A percentile compares a stretch with the other conserved stretches of the same genome.
phyloP scores from a whole-genome alignment of 2,888 invertebrate genomes.

The Eumacrocentrus americanus region DNA sequence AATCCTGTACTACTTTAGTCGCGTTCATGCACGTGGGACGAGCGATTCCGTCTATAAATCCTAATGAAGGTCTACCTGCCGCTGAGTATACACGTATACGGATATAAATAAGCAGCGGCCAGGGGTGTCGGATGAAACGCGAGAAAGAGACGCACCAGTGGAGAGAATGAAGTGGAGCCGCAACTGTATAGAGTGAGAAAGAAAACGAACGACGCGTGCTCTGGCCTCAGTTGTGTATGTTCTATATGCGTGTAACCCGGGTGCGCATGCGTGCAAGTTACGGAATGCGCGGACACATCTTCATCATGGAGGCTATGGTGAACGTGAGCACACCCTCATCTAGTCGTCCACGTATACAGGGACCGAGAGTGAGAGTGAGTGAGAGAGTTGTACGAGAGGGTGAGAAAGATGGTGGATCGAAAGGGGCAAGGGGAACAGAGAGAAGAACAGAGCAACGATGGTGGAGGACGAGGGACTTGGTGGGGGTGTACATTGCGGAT shows the following conservation, averaged over 20 bases:
- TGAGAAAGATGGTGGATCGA: constrained; percentile 36
- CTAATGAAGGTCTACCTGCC: constrained; percentile 57
- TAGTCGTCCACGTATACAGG: constrained; percentile 8
- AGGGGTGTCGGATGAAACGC: constrained; percentile 25
- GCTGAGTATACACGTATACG: constrained; percentile 24
- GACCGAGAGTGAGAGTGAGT: constrained; percentile 15
- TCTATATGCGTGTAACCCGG: constrained; percentile 4
- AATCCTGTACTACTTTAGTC: constrained; percentile 14
- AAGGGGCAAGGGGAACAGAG: constrained; percentile 31
- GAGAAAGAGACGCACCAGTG: constrained; percentile 10
- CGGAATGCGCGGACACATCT: constrained; percentile 41
- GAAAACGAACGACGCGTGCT: constrained; percentile 28
- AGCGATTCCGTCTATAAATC: constrained; percentile 55
- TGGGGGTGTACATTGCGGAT: constrained; percentile 62
- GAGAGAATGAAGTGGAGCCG: constrained; percentile 17
- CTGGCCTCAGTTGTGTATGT: not conserved
- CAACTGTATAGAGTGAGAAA: constrained; percentile 1
- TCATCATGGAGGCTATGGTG: constrained; percentile 46
- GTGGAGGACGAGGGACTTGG: constrained; percentile 36
- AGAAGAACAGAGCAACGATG: constrained; percentile 44
- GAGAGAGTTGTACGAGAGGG: constrained; percentile 33
- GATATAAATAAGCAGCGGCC: constrained; percentile 24
- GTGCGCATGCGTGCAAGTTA: constrained; percentile 39
- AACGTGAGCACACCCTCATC: constrained; percentile 22
- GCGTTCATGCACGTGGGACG: constrained; percentile 36